These are phyloP conservation scores for Agrotis ipsilon DNA, from an alignment of 2,888 invertebrate genomes.

Conservation along the genomic window DNA sequence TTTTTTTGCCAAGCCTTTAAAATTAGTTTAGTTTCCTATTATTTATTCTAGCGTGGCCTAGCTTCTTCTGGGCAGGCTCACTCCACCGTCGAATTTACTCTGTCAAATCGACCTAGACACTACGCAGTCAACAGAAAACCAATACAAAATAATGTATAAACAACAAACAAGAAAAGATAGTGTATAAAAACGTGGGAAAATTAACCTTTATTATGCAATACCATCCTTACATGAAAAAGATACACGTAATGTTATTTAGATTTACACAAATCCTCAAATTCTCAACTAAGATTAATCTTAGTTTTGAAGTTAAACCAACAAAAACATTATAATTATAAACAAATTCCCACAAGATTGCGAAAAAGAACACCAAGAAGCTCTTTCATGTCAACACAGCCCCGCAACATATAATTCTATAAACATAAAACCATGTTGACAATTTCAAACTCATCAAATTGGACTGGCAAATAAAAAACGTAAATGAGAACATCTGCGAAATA, in stretches of 20 bases:
- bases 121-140: too few relatives aligned
- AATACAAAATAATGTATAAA: too few relatives aligned
- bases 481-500: slow-evolving; percentile 26
- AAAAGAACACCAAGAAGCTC: slow-evolving; percentile 3
- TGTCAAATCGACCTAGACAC: too few relatives aligned
- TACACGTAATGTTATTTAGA: too few relatives aligned
- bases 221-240: too few relatives aligned
- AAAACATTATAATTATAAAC: background rate
- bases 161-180: too few relatives aligned
- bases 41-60: too few relatives aligned
- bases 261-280: background rate
- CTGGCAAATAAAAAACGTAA: slow-evolving; percentile 24
- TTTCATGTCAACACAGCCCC: background rate
- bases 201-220: too few relatives aligned
- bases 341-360: slow-evolving; percentile 2
- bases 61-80: too few relatives aligned
- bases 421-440: slow-evolving; percentile 28
- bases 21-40: background rate
- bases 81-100: too few relatives aligned
- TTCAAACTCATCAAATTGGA: slow-evolving; percentile 19
- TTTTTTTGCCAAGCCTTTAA: background rate
- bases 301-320: background rate
- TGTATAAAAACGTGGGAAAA: too few relatives aligned
- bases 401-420: slow-evolving; percentile 27
- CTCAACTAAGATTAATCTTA: background rate